Evolutionary conservation across 2,113 vertebrate species (phyloP).

Genomic region (Probosciger aterrimus): DNA sequence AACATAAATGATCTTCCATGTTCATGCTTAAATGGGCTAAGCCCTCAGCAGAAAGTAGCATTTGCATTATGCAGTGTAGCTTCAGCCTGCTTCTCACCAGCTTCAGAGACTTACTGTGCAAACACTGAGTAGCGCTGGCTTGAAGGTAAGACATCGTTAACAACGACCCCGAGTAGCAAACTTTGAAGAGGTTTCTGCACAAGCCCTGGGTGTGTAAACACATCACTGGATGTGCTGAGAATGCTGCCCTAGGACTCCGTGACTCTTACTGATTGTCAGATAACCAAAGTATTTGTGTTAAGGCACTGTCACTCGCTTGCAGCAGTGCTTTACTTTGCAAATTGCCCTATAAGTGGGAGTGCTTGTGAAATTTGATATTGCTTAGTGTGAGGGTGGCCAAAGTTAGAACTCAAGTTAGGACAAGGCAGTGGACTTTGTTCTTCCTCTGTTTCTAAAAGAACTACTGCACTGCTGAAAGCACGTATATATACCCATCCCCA

Average conservation of each 20-base stretch:
- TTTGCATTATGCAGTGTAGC: neutral
- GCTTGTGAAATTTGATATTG: neutral
- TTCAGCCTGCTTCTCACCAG: neutral
- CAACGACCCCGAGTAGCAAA: neutral
- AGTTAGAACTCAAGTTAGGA: neutral
- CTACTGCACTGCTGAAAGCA: neutral
- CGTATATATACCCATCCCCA: fast-evolving
- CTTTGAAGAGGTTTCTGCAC: neutral
- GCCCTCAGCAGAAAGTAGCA: neutral
- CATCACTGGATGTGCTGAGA: neutral
- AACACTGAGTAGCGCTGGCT: neutral
- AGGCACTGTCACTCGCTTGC: neutral
- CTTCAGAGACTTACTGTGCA: neutral
- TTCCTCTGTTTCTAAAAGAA: neutral
- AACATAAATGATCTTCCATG: neutral
- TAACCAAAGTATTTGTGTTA: neutral
- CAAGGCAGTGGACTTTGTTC: neutral
- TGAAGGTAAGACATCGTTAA: neutral
- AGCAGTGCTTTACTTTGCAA: neutral
- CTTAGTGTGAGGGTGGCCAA: neutral
- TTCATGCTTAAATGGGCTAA: neutral
- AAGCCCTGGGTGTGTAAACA: neutral
- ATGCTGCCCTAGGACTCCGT: neutral
- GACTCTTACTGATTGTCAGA: neutral
- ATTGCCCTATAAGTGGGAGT: neutral